Percentiles rank a stretch among this genome's conserved stretches.
phyloP scores from a whole-genome alignment of 2,797 vertebrate species.

The Enteromius thamalakanensis region DNA sequence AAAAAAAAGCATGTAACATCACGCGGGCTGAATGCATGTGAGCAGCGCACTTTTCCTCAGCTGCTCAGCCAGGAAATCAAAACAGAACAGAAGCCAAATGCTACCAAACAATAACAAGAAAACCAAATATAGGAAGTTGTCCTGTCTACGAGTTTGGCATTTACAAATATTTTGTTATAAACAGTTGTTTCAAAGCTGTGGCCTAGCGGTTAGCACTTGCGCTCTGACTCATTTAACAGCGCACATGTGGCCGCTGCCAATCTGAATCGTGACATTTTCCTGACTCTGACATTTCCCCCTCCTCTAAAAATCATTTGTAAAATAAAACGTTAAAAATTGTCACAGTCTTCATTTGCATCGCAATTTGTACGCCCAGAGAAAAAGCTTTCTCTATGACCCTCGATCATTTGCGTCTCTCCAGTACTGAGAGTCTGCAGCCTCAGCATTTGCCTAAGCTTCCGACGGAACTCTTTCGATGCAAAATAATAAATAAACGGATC shows the following conservation, averaged over 20 bases:
- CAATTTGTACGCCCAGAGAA: conserved; percentile 70
- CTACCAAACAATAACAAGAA: neutral
- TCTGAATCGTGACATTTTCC: neutral
- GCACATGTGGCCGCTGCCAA: neutral
- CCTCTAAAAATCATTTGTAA: neutral
- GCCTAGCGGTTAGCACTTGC: neutral
- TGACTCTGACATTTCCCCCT: neutral
- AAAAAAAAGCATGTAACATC: neutral
- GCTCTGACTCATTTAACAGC: neutral
- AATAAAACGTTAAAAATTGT: neutral
- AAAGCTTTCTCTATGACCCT: conserved; percentile 74
- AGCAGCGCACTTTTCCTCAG: conserved; percentile 32
- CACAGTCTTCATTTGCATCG: conserved; percentile 51
- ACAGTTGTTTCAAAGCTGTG: neutral
- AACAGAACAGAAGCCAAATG: conserved; percentile 2
- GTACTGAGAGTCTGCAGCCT: conserved; percentile 65
- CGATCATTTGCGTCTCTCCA: conserved; percentile 61
- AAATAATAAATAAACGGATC: conserved; percentile 97
- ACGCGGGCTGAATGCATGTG: conserved; percentile 22
- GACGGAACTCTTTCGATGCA: conserved; percentile 89
- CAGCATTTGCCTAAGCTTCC: conserved; percentile 79
- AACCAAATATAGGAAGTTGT: neutral
- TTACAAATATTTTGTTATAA: neutral
- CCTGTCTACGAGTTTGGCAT: neutral
- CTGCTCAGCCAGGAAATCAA: conserved; percentile 2